Evolutionary conservation across 2,797 vertebrate species (phyloP), one percentile per base, ranked within the genome.

Genomic region (Sebastes diaconus): DNA sequence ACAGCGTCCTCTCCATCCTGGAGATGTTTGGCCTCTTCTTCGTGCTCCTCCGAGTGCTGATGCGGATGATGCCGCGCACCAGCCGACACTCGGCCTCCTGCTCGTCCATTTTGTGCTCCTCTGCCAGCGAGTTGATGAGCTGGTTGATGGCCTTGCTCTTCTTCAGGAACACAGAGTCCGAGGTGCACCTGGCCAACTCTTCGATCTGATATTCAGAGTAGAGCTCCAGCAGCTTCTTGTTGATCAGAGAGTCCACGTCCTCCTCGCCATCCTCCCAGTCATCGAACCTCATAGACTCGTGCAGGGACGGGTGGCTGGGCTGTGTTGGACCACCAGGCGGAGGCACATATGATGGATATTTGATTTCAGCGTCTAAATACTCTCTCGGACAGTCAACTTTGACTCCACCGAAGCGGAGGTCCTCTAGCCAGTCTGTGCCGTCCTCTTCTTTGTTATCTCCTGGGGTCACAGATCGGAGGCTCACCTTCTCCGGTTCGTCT

Each of bases 201-300:
- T 99, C 97, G 0, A 99, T 99, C 93, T 99, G 98, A 91, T 99
- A 98, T 20, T 98, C 97, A 0, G 98, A 98, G 95, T 98, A 99
- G 3, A 99, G 96, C 95, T 98, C 97, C 0, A 98, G 96, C 20
- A 99, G 96, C 80, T 99, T 99, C 93, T 95, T 97, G 18, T 97
- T 95, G 82, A 99, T 99, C 12, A 99, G 95, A 8, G 96, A 95
- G 14, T 99, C 98, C 1, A 99, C 97, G 64, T 97, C 90, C 73
- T 96, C 88, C 79, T 97, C 96, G 8, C 95, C 96, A 30, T 96
- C 97, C 4, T 97, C 97, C 39, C 95, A 96, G 87, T 96, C 96
- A 0, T 96, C 95, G 27, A 96, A 94, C 39, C 94, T 94, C 75
- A 97, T 95, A 0, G 96, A 96, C 65, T 97, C 96, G 0, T 97